phyloP scores from a whole-genome alignment of 30 jellyfish, hydroid and myxozoan species.

The Aurelia aurita complex sp. Pacific region DNA sequence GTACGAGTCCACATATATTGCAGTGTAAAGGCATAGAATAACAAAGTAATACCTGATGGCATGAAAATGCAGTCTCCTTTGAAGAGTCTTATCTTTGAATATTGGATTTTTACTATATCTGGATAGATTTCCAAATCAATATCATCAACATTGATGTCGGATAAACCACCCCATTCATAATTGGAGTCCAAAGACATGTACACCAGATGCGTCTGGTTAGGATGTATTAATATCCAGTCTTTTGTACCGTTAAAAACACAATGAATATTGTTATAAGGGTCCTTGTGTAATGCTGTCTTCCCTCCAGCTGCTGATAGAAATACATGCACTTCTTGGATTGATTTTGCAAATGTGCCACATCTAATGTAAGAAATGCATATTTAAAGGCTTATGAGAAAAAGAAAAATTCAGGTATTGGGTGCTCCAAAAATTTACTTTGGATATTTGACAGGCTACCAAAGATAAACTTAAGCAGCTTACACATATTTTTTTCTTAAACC shows the following conservation, averaged over 20 bases:
- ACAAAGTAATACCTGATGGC: constrained; percentile 67
- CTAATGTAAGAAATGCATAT: constrained; percentile 14
- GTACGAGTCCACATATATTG: too few relatives aligned
- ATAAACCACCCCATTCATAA: constrained; percentile 82
- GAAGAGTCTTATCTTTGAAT: constrained; percentile 40
- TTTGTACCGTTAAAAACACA: constrained; percentile 83
- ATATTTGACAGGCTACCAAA: too few relatives aligned
- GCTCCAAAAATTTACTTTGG: not conserved
- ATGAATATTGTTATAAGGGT: constrained; percentile 75
- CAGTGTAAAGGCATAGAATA: too few relatives aligned
- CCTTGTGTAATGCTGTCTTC: constrained; percentile 71
- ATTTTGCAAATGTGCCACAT: constrained; percentile 66
- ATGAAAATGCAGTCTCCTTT: constrained; percentile 83
- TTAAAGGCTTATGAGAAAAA: not conserved
- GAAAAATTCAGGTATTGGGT: not conserved
- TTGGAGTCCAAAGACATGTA: constrained; percentile 54
- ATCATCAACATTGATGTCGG: constrained; percentile 45
- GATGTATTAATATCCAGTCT: constrained; percentile 73
- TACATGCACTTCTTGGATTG: constrained; percentile 71
- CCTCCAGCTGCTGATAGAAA: constrained; percentile 77
- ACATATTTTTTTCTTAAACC: too few relatives aligned
- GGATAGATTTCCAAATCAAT: constrained; percentile 59
- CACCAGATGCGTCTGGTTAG: constrained; percentile 37
- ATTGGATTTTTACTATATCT: constrained; percentile 13
- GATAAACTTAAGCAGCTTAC: too few relatives aligned